These are phyloP conservation scores for Ariopsis seemanni DNA, from an alignment of 2,113 vertebrate genomes.

Conservation along the genomic window DNA sequence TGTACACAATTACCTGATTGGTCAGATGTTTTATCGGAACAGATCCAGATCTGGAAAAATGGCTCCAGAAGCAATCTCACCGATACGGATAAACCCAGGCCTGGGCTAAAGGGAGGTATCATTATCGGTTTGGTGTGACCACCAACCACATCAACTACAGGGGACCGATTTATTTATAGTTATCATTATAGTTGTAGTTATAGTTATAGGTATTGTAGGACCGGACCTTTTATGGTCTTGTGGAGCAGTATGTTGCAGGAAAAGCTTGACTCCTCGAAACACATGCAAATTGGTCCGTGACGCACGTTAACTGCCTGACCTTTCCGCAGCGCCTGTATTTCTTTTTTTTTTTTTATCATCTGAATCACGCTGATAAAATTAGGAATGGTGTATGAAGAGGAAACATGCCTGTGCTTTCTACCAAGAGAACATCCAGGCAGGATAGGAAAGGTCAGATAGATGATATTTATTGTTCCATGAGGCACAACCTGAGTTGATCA, in stretches of 20 bases:
- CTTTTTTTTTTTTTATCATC: neutral
- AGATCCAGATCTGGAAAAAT: too few species aligned
- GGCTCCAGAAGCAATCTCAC: too few species aligned
- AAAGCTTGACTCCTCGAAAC: neutral
- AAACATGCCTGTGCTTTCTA: neutral
- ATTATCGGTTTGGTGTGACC: too few species aligned
- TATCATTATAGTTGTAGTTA: too few species aligned
- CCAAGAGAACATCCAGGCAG: neutral
- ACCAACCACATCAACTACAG: too few species aligned
- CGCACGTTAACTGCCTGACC: constrained; percentile 20
- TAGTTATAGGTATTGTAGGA: too few species aligned
- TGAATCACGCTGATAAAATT: constrained; percentile 5
- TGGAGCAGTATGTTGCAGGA: neutral
- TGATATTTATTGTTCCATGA: neutral
- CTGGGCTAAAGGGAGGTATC: too few species aligned
- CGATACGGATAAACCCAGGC: too few species aligned
- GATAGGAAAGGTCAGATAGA: neutral
- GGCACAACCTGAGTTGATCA: neutral
- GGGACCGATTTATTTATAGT: too few species aligned
- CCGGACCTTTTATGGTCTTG: too few species aligned
- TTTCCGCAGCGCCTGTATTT: neutral
- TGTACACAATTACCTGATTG: too few species aligned
- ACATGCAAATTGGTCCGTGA: constrained; percentile 11
- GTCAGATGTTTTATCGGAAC: too few species aligned
- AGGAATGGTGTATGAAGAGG: neutral